Percentiles rank a stretch among this genome's conserved stretches.
Evolutionary conservation across 2,888 invertebrate species (phyloP).

Genomic region (Callimorpha dominula): DNA sequence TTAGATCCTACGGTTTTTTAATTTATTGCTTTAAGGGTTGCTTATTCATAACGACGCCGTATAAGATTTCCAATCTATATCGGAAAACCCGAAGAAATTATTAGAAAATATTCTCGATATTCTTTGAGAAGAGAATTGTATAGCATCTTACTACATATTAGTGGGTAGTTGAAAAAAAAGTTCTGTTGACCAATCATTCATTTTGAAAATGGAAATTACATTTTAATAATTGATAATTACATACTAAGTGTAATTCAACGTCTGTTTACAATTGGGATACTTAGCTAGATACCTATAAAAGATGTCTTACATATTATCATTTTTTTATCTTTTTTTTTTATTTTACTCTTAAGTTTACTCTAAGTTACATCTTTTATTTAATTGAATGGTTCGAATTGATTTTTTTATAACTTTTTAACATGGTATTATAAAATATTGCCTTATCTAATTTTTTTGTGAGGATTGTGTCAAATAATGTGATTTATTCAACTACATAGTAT

Average conservation of each 20-base stretch:
- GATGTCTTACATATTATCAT: slow-evolving; percentile 32
- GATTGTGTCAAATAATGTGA: slow-evolving; percentile 14
- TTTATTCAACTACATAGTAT: slow-evolving; percentile 26
- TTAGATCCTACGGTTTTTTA: no score
- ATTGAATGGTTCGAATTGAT: slow-evolving; percentile 2
- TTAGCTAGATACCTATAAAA: slow-evolving; percentile 32
- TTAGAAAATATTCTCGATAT: background rate
- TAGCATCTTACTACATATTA: background rate
- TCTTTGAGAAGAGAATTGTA: background rate
- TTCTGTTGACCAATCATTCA: slow-evolving; percentile 11
- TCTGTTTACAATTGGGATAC: slow-evolving; percentile 28
- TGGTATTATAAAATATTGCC: slow-evolving; percentile 3
- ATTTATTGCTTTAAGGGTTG: background rate
- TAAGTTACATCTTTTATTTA: slow-evolving; percentile 11
- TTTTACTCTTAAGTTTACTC: slow-evolving; percentile 18
- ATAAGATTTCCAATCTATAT: background rate
- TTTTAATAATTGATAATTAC: slow-evolving; percentile 14
- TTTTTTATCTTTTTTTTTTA: slow-evolving; percentile 32
- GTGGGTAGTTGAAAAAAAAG: background rate
- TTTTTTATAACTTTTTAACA: background rate
- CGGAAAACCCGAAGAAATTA: background rate
- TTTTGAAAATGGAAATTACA: slow-evolving; percentile 13
- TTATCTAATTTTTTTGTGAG: background rate
- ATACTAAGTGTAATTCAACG: slow-evolving; percentile 15
- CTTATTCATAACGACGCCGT: background rate